Evolutionary conservation across 2,797 vertebrate species (phyloP), one percentile per base, ranked within the genome.

Genomic region (Pseudomugil gertrudae): DNA sequence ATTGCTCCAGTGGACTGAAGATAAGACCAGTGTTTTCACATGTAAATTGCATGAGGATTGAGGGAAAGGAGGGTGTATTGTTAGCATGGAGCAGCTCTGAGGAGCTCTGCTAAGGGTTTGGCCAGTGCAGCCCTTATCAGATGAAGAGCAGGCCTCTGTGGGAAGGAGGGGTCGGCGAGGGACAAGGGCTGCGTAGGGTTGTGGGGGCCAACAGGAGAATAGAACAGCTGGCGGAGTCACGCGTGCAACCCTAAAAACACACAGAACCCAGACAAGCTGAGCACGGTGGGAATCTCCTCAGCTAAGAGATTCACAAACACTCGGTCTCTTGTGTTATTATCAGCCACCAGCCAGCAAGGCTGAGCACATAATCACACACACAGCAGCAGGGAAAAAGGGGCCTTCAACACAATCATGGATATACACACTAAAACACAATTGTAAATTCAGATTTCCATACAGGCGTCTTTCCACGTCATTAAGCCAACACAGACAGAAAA

Each of bases 171-270:
- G 87, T 78, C 78, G 67, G 57, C 5, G 27, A 73, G 70, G 79
- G 84, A 64, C 78, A 70, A 80, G 83, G 84, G 76, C 76, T 24
- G 77, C 72, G 80, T 32, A 57, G 72, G 79, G 81, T 69, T 82
- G 89, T 76, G 85, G 84, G 83, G 87, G 88, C 66, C 75, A 77
- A 75, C 68, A 4, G 78, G 84, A 93, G 92, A 94, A 93, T 90
- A 65, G 92, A 92, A 93, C 93, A 94, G 93, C 93, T 94, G 92
- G 92, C 84, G 27, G 83, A 90, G 89, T 92, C 91, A 90, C 92
- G 86, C 91, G 92, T 92, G 91, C 89, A 88, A 85, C 89, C 87
- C 80, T 91, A 74, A 90, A 92, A 93, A 91, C 91, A 93, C 87
- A 93, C 89, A 92, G 81, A 86, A 85, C 78, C 91, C 90, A 91